phyloP scores from a whole-genome alignment of 1,140 invertebrate species.

The Dufourea novaeangliae region DNA sequence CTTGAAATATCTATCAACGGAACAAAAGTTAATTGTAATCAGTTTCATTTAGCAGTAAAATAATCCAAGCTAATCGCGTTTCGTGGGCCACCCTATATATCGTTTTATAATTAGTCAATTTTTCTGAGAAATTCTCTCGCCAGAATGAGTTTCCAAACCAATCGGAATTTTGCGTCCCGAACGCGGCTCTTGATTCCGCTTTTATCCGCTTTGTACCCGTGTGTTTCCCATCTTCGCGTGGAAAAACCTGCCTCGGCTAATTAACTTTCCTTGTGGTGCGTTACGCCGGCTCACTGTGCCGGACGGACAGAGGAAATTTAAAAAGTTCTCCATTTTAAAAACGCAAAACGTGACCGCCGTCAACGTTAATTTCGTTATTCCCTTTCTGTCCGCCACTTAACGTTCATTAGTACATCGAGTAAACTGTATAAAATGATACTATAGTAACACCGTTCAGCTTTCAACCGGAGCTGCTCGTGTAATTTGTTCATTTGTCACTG shows the following conservation, averaged over 20 bases:
- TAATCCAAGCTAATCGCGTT: no score
- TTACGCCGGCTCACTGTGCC: background rate
- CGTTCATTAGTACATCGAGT: background rate
- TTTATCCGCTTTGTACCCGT: constrained; percentile 17
- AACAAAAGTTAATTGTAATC: no score
- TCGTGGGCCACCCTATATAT: no score
- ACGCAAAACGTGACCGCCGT: background rate
- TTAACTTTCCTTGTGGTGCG: background rate
- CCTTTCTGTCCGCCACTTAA: constrained; percentile 1
- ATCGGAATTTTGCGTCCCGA: background rate
- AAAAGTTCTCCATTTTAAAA: constrained; percentile 1
- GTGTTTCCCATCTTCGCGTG: background rate
- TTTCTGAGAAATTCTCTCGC: background rate
- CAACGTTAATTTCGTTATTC: constrained; percentile 1
- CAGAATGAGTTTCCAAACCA: background rate
- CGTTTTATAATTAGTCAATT: no score
- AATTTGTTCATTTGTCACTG: background rate
- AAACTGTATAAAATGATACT: background rate
- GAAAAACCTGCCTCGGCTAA: background rate
- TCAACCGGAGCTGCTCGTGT: background rate
- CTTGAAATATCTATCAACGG: no score
- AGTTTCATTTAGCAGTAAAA: no score
- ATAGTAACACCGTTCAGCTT: background rate
- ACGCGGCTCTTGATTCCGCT: constrained; percentile 13
- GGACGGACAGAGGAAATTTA: constrained; percentile 8